These are phyloP conservation scores for Dolichallabes microphthalmus DNA, from an alignment of 2,113 vertebrate genomes.

Conservation along the genomic window DNA sequence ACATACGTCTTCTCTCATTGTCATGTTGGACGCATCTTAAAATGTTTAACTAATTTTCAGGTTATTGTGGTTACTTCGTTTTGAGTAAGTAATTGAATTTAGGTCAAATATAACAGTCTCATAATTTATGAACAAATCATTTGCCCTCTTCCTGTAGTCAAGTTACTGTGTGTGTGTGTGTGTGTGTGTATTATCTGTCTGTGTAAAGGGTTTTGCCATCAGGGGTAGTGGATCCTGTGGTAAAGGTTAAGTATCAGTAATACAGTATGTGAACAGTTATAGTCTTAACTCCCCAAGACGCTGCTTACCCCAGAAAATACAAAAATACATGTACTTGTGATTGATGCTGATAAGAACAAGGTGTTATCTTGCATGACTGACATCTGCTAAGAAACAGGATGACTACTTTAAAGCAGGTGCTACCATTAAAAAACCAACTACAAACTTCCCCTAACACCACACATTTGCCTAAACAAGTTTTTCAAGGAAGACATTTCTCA, in stretches of 20 bases:
- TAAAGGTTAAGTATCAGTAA: neutral
- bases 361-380: neutral
- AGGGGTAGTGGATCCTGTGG: neutral
- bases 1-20: neutral
- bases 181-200: no score
- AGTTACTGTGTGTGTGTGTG: neutral
- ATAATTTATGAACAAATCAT: neutral
- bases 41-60: neutral
- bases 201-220: neutral
- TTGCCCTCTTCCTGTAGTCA: neutral
- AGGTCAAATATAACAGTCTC: neutral
- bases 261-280: neutral
- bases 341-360: neutral
- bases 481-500: neutral
- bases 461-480: neutral
- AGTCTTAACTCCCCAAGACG: neutral
- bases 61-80: neutral
- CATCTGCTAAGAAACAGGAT: neutral
- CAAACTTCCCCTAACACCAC: constrained; percentile 1
- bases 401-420: neutral
- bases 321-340: neutral
- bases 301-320: neutral
- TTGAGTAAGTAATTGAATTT: neutral
- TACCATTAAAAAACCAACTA: neutral
- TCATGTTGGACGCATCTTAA: neutral